Percentiles rank a stretch among this genome's conserved stretches.
These are phyloP conservation scores for Petrocephalus zakoni DNA, from an alignment of 2,113 vertebrate genomes.

Conservation along the genomic window DNA sequence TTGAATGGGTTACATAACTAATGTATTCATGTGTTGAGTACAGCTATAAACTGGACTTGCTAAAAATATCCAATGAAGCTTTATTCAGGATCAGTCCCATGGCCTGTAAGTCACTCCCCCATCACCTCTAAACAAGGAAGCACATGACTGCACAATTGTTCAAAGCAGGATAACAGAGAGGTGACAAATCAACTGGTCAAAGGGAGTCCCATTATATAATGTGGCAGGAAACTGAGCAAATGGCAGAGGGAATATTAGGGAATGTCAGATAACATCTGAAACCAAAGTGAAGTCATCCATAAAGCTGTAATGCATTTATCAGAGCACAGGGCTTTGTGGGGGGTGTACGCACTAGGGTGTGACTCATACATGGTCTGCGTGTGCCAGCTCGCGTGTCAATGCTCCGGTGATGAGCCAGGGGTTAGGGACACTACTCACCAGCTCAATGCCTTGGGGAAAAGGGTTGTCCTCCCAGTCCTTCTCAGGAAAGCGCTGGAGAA, in stretches of 20 bases:
- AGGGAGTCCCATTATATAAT: neutral
- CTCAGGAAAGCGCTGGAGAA: conserved; percentile 95
- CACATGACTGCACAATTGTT: neutral
- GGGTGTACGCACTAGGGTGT: neutral
- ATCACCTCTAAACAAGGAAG: neutral
- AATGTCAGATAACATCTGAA: neutral
- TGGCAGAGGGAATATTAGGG: neutral
- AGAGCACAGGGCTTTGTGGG: neutral
- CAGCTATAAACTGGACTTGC: neutral
- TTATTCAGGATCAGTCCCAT: neutral
- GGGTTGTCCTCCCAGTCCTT: conserved; percentile 99
- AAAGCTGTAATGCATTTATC: neutral
- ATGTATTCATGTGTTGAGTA: neutral
- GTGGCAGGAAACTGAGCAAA: neutral
- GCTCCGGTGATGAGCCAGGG: neutral
- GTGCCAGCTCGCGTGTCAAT: neutral
- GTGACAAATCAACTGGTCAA: neutral
- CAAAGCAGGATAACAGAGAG: neutral
- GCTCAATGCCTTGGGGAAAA: conserved; percentile 92
- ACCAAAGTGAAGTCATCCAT: neutral
- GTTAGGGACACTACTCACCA: conserved; percentile 69
- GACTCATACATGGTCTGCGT: neutral
- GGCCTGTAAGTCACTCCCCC: neutral
- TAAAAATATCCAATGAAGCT: neutral
- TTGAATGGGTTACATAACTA: neutral